phyloP scores from a whole-genome alignment of 2,113 vertebrate species.

The Dermatemys mawii region DNA sequence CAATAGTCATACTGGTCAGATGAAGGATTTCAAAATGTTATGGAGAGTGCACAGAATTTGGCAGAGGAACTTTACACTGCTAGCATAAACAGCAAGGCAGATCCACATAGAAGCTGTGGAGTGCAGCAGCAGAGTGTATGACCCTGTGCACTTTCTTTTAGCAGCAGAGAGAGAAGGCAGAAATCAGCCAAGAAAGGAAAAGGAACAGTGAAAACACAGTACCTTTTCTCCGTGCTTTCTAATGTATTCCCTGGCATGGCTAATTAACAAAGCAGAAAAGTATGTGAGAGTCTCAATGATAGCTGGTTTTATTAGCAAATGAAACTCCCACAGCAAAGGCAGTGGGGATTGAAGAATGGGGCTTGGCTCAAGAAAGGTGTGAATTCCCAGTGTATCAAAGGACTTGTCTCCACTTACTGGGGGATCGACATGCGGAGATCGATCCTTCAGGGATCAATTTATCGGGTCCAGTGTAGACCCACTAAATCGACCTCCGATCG shows the following conservation, averaged over 20 bases:
- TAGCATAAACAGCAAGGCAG: background rate
- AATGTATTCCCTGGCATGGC: background rate
- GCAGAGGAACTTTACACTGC: too few relatives aligned
- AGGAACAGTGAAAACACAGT: background rate
- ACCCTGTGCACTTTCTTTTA: background rate
- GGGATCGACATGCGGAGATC: too few relatives aligned
- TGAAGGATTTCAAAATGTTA: too few relatives aligned
- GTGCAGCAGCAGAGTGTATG: background rate
- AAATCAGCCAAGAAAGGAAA: background rate
- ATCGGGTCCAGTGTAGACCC: too few relatives aligned
- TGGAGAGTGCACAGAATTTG: too few relatives aligned
- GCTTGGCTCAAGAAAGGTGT: background rate
- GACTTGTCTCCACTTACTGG: too few relatives aligned
- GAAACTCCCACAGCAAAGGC: background rate
- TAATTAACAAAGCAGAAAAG: background rate
- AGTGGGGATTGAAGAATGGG: background rate
- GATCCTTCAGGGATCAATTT: too few relatives aligned
- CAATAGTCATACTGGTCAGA: too few relatives aligned
- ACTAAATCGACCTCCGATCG: too few relatives aligned
- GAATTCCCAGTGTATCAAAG: background rate
- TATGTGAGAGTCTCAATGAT: fast-evolving
- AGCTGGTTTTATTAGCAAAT: background rate
- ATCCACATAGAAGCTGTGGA: background rate
- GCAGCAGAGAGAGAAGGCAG: background rate
- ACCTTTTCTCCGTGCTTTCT: background rate